A percentile compares a stretch with the other conserved stretches of the same genome.
Conservation (phyloP, 2,113 vertebrate species). For the Tiliqua scincoides region DNA sequence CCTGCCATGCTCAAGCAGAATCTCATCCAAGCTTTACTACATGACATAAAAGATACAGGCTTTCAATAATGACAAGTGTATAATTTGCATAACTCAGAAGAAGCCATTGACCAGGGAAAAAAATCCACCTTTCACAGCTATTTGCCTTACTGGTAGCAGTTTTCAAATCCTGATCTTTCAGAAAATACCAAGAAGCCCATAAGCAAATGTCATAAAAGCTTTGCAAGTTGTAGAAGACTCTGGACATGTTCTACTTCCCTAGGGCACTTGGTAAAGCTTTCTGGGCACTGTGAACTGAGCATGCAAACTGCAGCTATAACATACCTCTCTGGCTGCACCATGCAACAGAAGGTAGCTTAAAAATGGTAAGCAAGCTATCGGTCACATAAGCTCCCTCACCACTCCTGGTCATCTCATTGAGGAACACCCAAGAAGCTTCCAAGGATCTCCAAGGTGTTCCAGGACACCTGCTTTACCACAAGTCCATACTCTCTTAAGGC, state of each 20-base stretch:
- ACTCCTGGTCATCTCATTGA: neutral
- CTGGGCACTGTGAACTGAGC: too few relatives aligned
- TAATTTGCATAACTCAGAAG: neutral
- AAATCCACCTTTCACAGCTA: neutral
- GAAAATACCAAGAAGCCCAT: neutral
- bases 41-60: constrained; percentile 1
- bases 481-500: constrained; percentile 30
- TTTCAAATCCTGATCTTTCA: neutral
- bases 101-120: neutral
- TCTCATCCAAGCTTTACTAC: neutral
- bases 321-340: neutral
- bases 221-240: too few relatives aligned
- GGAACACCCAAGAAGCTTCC: neutral
- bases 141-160: neutral
- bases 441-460: neutral
- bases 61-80: neutral
- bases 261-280: too few relatives aligned
- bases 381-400: neutral
- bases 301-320: neutral
- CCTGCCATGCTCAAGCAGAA: neutral
- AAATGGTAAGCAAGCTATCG: neutral
- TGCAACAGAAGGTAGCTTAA: neutral
- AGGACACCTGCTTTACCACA: neutral
- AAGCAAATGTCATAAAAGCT: neutral
- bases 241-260: too few relatives aligned